Conservation (phyloP, 1,140 invertebrate genomes). For the Lycorma delicatula region DNA sequence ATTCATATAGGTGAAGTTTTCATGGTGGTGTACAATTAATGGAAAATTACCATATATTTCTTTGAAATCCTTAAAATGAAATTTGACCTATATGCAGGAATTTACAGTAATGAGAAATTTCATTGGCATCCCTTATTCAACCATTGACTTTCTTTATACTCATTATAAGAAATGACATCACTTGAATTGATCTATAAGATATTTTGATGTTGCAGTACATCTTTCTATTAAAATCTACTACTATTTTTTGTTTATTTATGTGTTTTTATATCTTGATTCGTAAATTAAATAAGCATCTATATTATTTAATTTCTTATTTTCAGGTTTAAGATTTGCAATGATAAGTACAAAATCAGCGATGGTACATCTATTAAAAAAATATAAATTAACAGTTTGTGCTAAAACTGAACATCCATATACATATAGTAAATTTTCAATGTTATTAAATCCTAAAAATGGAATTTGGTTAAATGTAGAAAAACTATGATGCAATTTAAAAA, state of each 20-base stretch:
- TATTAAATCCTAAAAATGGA: background rate
- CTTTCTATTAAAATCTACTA: background rate
- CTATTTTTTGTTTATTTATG: background rate
- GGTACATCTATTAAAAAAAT: background rate
- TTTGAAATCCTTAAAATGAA: no score
- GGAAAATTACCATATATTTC: no score
- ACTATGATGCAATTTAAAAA: no score
- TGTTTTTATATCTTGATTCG: background rate
- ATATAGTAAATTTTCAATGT: background rate
- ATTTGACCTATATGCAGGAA: no score
- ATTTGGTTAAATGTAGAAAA: constrained; percentile 1
- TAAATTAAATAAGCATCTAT: background rate
- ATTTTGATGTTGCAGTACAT: background rate
- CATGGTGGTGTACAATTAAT: no score
- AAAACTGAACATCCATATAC: background rate
- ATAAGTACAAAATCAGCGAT: background rate
- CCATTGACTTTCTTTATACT: background rate
- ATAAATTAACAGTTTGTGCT: background rate
- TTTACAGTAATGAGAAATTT: no score
- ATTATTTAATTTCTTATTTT: background rate
- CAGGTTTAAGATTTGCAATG: background rate
- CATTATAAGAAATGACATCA: background rate
- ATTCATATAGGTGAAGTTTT: no score
- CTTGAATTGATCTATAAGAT: background rate
- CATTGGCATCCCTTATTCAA: background rate